A percentile compares a stretch with the other conserved stretches of the same genome.
phyloP scores from a whole-genome alignment of 2,888 invertebrate species.

The Ypsolopha sequella region DNA sequence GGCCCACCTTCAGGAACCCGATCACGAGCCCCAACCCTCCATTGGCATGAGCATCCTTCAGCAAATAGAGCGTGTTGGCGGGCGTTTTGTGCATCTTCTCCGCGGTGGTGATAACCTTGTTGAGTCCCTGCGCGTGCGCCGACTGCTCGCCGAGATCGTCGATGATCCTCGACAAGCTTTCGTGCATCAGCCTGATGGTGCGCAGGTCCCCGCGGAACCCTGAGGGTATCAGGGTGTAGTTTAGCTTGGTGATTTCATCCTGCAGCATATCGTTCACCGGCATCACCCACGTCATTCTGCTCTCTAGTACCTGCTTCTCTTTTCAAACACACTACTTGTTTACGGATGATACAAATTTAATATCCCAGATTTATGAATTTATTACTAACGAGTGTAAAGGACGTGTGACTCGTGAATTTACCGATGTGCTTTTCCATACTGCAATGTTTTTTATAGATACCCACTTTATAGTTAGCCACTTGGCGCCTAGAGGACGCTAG shows the following conservation, averaged over 20 bases:
- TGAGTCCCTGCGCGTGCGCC: constrained; percentile 79
- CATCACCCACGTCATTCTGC: too few relatives aligned
- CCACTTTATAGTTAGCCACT: too few relatives aligned
- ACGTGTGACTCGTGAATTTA: too few relatives aligned
- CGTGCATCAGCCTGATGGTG: constrained; percentile 31
- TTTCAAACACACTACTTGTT: too few relatives aligned
- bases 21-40: constrained; percentile 78
- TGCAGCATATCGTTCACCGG: constrained; percentile 34
- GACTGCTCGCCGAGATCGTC: constrained; percentile 81
- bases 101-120: constrained; percentile 79
- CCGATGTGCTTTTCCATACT: too few relatives aligned
- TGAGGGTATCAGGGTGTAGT: constrained; percentile 30
- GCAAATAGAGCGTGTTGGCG: constrained; percentile 58
- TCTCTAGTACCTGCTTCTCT: too few relatives aligned
- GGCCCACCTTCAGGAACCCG: constrained; percentile 91
- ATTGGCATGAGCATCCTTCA: constrained; percentile 34
- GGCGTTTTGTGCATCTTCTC: constrained; percentile 65
- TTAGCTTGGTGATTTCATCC: constrained; percentile 34
- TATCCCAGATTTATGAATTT: too few relatives aligned
- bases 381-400: too few relatives aligned
- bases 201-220: constrained; percentile 31
- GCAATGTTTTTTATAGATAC: too few relatives aligned
- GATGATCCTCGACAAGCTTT: constrained; percentile 64
- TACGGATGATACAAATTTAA: too few relatives aligned
- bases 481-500: too few relatives aligned